A percentile compares a stretch with the other conserved stretches of the same genome.
These are phyloP conservation scores for Papilio gigon DNA, from an alignment of 2,888 invertebrate genomes.

Conservation along the genomic window DNA sequence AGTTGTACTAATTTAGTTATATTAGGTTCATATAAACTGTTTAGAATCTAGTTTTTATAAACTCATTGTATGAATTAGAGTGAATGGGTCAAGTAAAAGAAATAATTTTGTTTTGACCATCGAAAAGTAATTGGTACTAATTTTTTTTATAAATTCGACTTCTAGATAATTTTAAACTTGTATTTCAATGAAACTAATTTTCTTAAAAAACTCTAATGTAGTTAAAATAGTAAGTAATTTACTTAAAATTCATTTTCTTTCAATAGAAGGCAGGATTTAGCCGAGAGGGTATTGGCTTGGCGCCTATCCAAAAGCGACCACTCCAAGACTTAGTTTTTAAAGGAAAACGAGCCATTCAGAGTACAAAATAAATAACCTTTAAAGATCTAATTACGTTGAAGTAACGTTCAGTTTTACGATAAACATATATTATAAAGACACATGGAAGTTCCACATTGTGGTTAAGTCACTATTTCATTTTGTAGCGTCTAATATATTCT, in stretches of 20 bases:
- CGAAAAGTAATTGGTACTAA: not conserved
- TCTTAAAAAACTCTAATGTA: constrained; percentile 2
- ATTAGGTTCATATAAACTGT: too few relatives aligned
- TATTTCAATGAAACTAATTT: not conserved
- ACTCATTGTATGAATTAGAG: too few relatives aligned
- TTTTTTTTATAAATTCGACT: too few relatives aligned
- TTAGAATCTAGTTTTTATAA: too few relatives aligned
- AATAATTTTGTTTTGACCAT: not conserved
- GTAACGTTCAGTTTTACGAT: constrained; percentile 15
- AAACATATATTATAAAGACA: constrained; percentile 1
- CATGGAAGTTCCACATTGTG: not conserved
- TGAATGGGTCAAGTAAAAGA: too few relatives aligned
- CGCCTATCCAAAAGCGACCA: constrained; percentile 37
- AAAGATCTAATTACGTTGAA: constrained; percentile 35
- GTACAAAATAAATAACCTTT: constrained; percentile 26
- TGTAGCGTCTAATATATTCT: too few relatives aligned
- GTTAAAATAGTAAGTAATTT: constrained; percentile 22
- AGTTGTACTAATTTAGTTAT: not conserved
- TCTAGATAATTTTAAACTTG: too few relatives aligned
- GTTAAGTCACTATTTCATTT: too few relatives aligned
- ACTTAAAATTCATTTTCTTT: constrained; percentile 35
- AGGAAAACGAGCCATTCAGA: constrained; percentile 29
- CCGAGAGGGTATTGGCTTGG: constrained; percentile 36
- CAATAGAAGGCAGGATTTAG: constrained; percentile 27
- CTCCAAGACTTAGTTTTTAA: constrained; percentile 38